phyloP scores from a whole-genome alignment of 2,113 vertebrate genomes.

The Ptilorrhoa leucosticta region DNA sequence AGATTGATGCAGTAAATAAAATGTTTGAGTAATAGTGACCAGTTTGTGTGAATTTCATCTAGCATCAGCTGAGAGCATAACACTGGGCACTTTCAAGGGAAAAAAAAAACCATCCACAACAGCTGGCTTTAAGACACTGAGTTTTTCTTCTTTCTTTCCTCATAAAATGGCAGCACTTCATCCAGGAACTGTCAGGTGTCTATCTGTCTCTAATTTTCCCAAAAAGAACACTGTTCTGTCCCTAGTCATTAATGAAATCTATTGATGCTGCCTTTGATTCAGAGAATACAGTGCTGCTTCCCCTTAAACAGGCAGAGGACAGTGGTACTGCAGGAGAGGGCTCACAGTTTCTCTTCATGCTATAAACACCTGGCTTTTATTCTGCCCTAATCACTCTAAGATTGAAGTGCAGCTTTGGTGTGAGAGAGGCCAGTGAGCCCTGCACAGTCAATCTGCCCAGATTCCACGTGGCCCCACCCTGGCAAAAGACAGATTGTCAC shows the following conservation, averaged over 20 bases:
- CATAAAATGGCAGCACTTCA: not conserved
- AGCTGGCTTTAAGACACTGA: not conserved
- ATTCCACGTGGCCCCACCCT: accelerated
- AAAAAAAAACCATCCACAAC: not conserved
- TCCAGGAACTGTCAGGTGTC: not conserved
- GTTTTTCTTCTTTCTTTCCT: not conserved
- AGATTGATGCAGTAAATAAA: not conserved
- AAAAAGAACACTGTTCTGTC: not conserved
- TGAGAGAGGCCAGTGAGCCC: not conserved
- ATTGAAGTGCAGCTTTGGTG: not conserved
- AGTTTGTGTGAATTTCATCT: not conserved
- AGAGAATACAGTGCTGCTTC: not conserved
- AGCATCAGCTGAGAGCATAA: not conserved
- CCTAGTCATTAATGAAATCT: not conserved
- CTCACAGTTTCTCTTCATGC: not conserved
- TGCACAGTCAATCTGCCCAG: not conserved
- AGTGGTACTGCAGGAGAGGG: not conserved
- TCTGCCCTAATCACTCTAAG: not conserved
- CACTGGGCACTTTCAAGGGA: not conserved
- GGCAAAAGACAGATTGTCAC: not conserved
- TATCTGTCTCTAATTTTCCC: not conserved
- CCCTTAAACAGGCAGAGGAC: not conserved
- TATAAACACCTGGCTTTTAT: accelerated
- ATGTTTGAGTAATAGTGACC: not conserved
- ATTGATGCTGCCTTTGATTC: not conserved